Evolutionary conservation across 2,888 invertebrate species (phyloP).

Genomic region (Watsonalla cultraria): DNA sequence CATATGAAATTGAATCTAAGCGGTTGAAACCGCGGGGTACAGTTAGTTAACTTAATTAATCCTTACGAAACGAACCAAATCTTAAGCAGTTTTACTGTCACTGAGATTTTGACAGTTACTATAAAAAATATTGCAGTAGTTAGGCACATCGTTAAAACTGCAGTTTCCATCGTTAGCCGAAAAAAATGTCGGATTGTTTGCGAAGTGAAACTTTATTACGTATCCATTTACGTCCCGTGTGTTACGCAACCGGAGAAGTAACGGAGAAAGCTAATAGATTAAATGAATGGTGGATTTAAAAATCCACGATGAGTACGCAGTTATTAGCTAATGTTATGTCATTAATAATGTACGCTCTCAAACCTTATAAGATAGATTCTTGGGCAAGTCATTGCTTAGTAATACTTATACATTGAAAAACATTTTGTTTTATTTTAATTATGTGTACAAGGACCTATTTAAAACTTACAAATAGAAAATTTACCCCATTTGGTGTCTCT

Average conservation of each 20-base stretch:
- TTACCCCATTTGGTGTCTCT: too few relatives aligned
- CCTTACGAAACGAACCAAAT: too few relatives aligned
- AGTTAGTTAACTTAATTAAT: too few relatives aligned
- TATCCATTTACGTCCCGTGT: slow-evolving; percentile 23
- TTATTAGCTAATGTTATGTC: slow-evolving; percentile 30
- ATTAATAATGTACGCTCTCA: slow-evolving; percentile 7
- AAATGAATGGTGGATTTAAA: slow-evolving; percentile 34
- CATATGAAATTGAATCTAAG: too few relatives aligned
- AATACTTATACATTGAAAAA: not conserved
- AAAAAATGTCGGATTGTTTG: not conserved
- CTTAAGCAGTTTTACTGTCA: too few relatives aligned
- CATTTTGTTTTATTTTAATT: not conserved
- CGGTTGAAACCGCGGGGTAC: too few relatives aligned
- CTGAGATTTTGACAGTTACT: too few relatives aligned
- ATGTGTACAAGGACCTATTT: too few relatives aligned
- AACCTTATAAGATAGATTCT: not conserved
- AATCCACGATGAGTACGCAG: slow-evolving; percentile 25
- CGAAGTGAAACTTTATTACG: slow-evolving; percentile 39
- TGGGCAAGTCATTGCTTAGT: not conserved
- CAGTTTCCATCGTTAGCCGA: not conserved
- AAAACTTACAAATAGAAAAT: too few relatives aligned
- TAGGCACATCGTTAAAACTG: too few relatives aligned
- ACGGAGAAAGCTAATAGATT: slow-evolving; percentile 40
- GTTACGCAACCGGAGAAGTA: slow-evolving; percentile 31
- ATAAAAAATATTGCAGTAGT: too few relatives aligned